Conservation (phyloP, 2,113 vertebrate species). For the Gasterosteus aculeatus region DNA sequence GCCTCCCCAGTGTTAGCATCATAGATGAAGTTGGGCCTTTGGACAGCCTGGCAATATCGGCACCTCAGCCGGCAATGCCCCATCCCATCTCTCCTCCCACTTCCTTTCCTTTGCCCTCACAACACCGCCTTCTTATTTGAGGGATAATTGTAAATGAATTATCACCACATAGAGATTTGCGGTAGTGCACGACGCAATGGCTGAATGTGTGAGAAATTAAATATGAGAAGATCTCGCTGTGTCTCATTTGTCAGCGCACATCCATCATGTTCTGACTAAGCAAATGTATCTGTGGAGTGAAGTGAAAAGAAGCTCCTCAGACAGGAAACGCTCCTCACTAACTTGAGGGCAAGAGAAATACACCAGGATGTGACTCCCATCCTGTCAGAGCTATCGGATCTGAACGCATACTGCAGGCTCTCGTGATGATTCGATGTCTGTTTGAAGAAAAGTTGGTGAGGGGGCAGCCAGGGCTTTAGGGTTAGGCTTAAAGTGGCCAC, state of each 20-base stretch:
- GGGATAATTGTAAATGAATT: conserved; percentile 38
- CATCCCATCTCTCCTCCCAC: conserved; percentile 12
- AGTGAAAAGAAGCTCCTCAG: conserved; percentile 41
- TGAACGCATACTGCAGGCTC: conserved; percentile 17
- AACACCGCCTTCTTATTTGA: conserved; percentile 3
- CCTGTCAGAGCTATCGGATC: conserved; percentile 37
- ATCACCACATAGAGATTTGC: conserved; percentile 17
- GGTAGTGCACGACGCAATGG: conserved; percentile 14
- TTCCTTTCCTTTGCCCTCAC: conserved; percentile 6
- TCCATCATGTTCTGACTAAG: conserved; percentile 33
- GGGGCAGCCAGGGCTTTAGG: background rate
- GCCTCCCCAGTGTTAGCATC: conserved; percentile 40
- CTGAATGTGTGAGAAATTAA: conserved; percentile 45
- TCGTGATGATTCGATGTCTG: background rate
- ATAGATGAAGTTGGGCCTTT: conserved; percentile 44
- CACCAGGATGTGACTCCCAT: conserved; percentile 67
- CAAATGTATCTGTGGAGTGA: conserved; percentile 26
- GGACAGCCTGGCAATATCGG: conserved; percentile 45
- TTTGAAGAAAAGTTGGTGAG: background rate
- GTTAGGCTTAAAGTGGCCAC: conserved; percentile 11
- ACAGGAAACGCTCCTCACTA: conserved; percentile 49
- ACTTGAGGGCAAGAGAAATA: conserved; percentile 29
- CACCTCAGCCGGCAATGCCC: conserved; percentile 29
- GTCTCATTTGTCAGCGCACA: conserved; percentile 27
- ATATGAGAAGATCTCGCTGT: conserved; percentile 27